These are phyloP conservation scores for Fukomys damarensis DNA, from an alignment of 2,113 vertebrate species.

Conservation along the genomic window DNA sequence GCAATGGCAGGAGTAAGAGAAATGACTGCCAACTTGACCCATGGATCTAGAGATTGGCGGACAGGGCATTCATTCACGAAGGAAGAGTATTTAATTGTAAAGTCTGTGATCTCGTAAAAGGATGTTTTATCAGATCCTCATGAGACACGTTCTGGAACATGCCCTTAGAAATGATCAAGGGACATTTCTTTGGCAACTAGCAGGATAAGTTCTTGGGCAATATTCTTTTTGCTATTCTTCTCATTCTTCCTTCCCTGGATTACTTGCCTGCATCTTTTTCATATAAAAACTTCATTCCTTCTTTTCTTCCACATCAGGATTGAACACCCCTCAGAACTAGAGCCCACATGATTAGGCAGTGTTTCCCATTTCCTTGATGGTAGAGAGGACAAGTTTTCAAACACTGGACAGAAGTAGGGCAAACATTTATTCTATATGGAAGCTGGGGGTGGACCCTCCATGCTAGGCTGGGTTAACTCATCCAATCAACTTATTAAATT, in stretches of 20 bases:
- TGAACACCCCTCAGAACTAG: constrained; percentile 43
- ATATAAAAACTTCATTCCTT: background rate
- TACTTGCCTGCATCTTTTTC: constrained; percentile 3
- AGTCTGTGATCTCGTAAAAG: background rate
- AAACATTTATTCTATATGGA: background rate
- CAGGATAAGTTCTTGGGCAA: background rate
- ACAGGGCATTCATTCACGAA: background rate
- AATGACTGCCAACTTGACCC: background rate
- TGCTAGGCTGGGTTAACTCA: background rate
- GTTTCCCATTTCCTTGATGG: constrained; percentile 2
- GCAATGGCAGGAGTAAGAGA: background rate
- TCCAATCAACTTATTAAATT: constrained; percentile 9
- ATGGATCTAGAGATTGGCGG: background rate
- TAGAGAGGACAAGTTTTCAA: background rate
- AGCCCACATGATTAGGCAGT: background rate
- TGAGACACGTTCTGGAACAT: background rate
- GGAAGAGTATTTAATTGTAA: background rate
- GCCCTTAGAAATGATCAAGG: background rate
- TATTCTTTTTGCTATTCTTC: background rate
- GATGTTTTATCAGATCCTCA: background rate
- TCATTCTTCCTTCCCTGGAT: background rate
- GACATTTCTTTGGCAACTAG: background rate
- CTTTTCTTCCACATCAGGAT: constrained; percentile 24
- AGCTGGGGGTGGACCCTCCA: background rate
- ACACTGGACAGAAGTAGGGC: background rate